Evolutionary conservation across 1,140 invertebrate genomes (phyloP).

Genomic region (Manduca sexta): DNA sequence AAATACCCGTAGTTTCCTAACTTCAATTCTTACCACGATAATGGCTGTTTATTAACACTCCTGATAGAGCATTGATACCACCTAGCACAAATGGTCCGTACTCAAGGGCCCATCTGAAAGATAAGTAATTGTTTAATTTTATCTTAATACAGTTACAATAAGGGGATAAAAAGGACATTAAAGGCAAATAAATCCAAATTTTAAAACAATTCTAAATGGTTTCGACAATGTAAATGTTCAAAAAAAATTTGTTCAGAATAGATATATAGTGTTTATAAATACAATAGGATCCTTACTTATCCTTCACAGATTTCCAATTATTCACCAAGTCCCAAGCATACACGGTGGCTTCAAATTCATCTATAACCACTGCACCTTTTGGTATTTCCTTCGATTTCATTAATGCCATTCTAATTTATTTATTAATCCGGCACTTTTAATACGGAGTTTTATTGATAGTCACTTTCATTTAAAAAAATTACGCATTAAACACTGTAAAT

Average conservation of each 20-base stretch:
- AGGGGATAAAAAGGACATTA: too few species aligned
- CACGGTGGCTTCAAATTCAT: slow-evolving; percentile 38
- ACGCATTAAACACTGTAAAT: too few species aligned
- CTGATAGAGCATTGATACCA: slow-evolving; percentile 39
- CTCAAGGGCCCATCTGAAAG: slow-evolving; percentile 53
- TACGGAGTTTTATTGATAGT: neutral
- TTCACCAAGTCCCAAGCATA: slow-evolving; percentile 51
- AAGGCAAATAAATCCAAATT: too few species aligned
- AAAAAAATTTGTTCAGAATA: too few species aligned
- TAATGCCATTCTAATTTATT: slow-evolving; percentile 45
- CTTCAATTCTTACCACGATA: slow-evolving; percentile 47
- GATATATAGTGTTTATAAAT: too few species aligned
- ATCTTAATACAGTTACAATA: too few species aligned
- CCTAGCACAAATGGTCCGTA: slow-evolving; percentile 41
- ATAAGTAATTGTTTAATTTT: too few species aligned
- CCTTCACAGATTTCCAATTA: slow-evolving; percentile 39
- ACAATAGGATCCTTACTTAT: too few species aligned
- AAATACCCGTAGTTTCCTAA: slow-evolving; percentile 46
- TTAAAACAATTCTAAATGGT: too few species aligned
- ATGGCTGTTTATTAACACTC: slow-evolving; percentile 50
- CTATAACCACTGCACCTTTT: slow-evolving; percentile 42
- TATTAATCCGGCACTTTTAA: too few species aligned
- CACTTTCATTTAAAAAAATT: neutral
- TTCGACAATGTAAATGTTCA: too few species aligned
- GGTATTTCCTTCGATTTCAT: slow-evolving; percentile 39